A percentile compares a stretch with the other conserved stretches of the same genome.
These are phyloP conservation scores for Rhinichthys osculus DNA, from an alignment of 2,797 vertebrate genomes.

Conservation along the genomic window DNA sequence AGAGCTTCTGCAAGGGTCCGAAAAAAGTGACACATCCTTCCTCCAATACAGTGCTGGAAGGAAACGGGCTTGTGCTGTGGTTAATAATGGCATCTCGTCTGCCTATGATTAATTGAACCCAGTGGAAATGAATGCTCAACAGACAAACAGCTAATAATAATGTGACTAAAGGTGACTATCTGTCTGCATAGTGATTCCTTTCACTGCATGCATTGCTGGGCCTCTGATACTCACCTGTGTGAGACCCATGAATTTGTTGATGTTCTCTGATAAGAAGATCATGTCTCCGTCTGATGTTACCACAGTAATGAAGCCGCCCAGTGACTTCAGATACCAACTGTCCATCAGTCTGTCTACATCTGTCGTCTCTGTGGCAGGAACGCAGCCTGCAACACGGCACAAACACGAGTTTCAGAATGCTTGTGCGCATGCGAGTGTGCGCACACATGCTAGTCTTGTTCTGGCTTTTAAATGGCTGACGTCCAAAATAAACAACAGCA, in stretches of 20 bases:
- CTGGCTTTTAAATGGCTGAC: constrained; percentile 71
- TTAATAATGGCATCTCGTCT: constrained; percentile 33
- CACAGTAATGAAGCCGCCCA: constrained; percentile 95
- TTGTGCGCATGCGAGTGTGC: constrained; percentile 18
- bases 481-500: constrained; percentile 78
- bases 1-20: constrained; percentile 23
- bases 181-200: constrained; percentile 10
- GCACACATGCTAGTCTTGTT: constrained; percentile 60
- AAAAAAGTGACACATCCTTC: constrained; percentile 50
- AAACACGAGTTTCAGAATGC: constrained; percentile 16
- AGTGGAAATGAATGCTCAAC: constrained; percentile 13
- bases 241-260: constrained; percentile 97
- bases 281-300: constrained; percentile 98
- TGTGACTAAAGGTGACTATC: constrained; percentile 5
- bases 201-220: background rate
- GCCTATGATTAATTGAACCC: constrained; percentile 27
- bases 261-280: constrained; percentile 97
- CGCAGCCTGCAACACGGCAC: constrained; percentile 73
- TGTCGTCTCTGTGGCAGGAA: constrained; percentile 68
- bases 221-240: constrained; percentile 85
- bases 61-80: constrained; percentile 27
- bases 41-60: constrained; percentile 28
- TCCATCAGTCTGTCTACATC: constrained; percentile 88
- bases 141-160: constrained; percentile 26
- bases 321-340: constrained; percentile 93